These are phyloP conservation scores for Megalopta genalis DNA, from an alignment of 1,140 invertebrate genomes.

Conservation along the genomic window DNA sequence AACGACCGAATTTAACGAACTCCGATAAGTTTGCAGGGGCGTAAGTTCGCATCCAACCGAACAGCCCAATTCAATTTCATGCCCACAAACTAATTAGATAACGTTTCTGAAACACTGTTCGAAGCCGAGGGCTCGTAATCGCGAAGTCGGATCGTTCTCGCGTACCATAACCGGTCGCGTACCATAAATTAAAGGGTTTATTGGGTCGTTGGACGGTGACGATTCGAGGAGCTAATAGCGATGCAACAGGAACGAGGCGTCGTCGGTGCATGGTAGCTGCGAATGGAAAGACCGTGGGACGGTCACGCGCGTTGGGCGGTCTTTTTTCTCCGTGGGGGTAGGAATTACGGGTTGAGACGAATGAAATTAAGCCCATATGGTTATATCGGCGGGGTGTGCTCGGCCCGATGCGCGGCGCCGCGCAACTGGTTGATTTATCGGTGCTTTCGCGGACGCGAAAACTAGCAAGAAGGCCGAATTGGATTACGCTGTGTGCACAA, in stretches of 20 bases:
- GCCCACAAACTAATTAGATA: no score
- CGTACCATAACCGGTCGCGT: no score
- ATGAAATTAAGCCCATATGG: slow-evolving; percentile 73
- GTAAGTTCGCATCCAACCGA: no score
- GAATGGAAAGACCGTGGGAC: neutral
- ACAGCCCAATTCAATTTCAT: no score
- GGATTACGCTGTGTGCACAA: slow-evolving; percentile 76
- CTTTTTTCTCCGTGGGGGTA: slow-evolving; percentile 8
- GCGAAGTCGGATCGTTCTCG: no score
- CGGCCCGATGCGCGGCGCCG: slow-evolving; percentile 64
- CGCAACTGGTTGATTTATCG: slow-evolving; percentile 80
- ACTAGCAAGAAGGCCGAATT: slow-evolving; percentile 73
- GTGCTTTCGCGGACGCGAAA: slow-evolving; percentile 75
- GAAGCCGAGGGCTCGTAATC: no score
- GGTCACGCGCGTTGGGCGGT: neutral
- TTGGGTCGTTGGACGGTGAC: no score
- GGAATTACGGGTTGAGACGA: slow-evolving; percentile 44
- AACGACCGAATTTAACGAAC: no score
- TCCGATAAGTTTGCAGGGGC: no score
- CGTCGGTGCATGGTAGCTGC: neutral
- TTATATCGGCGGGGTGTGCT: slow-evolving; percentile 78
- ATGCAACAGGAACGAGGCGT: neutral
- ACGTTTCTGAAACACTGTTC: no score
- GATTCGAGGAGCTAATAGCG: neutral
- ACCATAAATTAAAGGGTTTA: no score